These are phyloP conservation scores for Cichlasoma orientale DNA, from an alignment of 2,797 vertebrate species.

Conservation along the genomic window DNA sequence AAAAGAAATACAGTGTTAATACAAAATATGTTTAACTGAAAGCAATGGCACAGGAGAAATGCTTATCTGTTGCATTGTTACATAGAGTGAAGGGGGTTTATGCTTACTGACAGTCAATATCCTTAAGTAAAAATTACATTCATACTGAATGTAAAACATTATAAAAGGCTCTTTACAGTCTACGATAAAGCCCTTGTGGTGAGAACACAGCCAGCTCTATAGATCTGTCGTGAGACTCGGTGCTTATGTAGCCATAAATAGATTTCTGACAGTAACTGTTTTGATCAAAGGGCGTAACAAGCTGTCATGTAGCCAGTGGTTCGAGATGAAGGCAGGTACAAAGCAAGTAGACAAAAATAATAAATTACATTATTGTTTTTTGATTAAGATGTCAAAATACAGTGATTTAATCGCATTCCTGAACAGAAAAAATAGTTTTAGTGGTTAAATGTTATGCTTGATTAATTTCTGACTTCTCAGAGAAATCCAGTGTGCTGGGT, in stretches of 20 bases:
- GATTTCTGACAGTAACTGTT: not conserved
- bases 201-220: no score
- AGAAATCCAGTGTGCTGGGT: no score
- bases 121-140: not conserved
- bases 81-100: not conserved
- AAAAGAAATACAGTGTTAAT: conserved; percentile 1
- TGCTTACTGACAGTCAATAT: not conserved
- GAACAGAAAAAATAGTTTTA: no score
- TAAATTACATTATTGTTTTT: no score
- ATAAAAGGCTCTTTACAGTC: not conserved
- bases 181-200: no score
- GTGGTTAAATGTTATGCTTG: no score
- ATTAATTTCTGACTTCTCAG: no score
- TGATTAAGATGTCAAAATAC: no score
- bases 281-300: not conserved
- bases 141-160: not conserved
- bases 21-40: not conserved
- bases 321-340: not conserved
- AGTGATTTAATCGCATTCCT: no score
- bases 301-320: not conserved
- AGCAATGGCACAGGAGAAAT: not conserved
- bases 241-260: no score
- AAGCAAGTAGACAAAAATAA: not conserved
- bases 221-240: no score
- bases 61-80: not conserved